phyloP scores from a whole-genome alignment of 2,113 vertebrate species.

The Dinomys branickii region DNA sequence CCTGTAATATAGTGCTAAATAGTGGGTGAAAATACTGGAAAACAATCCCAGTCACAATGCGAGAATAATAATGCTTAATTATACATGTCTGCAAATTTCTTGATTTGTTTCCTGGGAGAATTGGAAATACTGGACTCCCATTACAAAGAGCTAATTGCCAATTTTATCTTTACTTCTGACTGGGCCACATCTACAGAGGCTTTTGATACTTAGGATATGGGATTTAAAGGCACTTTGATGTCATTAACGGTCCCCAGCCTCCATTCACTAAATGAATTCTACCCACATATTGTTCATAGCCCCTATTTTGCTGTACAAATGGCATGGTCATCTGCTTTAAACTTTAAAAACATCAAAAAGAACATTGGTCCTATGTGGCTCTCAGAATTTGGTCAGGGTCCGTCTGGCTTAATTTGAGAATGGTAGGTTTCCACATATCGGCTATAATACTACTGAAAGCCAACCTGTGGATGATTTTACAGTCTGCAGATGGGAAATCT shows the following conservation, averaged over 20 bases:
- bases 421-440: slow-evolving; percentile 61
- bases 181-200: slow-evolving; percentile 32
- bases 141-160: slow-evolving; percentile 24
- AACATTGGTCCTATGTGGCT: slow-evolving; percentile 63
- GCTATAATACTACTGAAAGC: slow-evolving; percentile 55
- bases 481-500: slow-evolving; percentile 73
- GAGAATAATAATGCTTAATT: slow-evolving; percentile 34
- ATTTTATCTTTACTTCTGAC: slow-evolving; percentile 26
- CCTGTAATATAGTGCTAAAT: neutral
- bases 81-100: slow-evolving; percentile 35
- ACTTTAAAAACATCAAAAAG: slow-evolving; percentile 62
- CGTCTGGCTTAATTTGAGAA: slow-evolving; percentile 71
- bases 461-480: slow-evolving; percentile 71
- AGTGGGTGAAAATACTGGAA: neutral
- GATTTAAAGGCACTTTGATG: slow-evolving; percentile 43
- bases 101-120: slow-evolving; percentile 33
- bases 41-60: slow-evolving; percentile 2
- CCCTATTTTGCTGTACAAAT: slow-evolving; percentile 68
- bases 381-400: slow-evolving; percentile 65
- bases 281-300: neutral
- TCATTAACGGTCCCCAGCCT: neutral
- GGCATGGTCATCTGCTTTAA: slow-evolving; percentile 63
- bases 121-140: slow-evolving; percentile 11
- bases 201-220: slow-evolving; percentile 17
- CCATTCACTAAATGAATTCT: slow-evolving; percentile 61